phyloP scores from a whole-genome alignment of 2,113 vertebrate genomes.

The Brachypteracias leptosomus region DNA sequence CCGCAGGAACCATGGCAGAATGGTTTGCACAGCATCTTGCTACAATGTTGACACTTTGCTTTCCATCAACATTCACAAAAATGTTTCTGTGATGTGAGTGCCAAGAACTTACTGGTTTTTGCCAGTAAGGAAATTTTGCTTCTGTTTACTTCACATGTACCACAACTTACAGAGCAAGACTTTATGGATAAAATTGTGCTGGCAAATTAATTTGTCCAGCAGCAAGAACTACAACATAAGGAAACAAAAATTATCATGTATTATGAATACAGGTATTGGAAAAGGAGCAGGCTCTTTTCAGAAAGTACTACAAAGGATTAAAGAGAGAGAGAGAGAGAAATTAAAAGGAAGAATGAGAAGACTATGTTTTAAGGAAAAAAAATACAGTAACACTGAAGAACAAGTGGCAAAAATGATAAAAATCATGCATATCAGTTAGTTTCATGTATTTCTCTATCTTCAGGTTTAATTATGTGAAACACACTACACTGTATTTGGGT shows the following conservation, averaged over 20 bases:
- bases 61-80: constrained; percentile 31
- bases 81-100: neutral
- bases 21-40: neutral
- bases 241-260: neutral
- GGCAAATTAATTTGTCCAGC: constrained; percentile 27
- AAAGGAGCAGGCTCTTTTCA: neutral
- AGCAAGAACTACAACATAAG: neutral
- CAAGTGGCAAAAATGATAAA: neutral
- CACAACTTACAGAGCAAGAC: neutral
- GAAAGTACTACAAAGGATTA: neutral
- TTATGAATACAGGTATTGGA: neutral
- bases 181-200: neutral
- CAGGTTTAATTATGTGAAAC: neutral
- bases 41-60: constrained; percentile 3
- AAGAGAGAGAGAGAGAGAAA: neutral
- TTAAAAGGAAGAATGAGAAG: neutral
- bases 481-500: neutral
- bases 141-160: neutral
- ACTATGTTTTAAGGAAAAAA: neutral
- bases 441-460: neutral
- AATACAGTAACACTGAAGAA: neutral
- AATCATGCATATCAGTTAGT: neutral
- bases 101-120: constrained; percentile 39
- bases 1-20: neutral
- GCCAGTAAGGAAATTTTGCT: neutral